Conservation (phyloP, 2,888 invertebrate species). For the Lutraria lutraria region DNA sequence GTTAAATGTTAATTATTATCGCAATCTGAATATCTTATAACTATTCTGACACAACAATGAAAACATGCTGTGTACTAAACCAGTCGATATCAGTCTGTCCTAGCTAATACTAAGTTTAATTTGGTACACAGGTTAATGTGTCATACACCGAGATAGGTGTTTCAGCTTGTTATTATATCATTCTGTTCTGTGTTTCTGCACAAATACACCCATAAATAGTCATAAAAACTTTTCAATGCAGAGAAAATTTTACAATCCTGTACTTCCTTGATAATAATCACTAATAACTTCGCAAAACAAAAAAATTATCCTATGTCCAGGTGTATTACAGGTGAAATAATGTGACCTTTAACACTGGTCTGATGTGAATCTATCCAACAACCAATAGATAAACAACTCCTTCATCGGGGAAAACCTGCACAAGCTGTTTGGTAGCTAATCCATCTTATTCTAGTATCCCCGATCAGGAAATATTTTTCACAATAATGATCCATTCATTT, state of each 20-base stretch:
- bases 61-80: neutral
- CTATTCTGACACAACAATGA: neutral
- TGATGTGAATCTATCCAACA: neutral
- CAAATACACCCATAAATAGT: neutral
- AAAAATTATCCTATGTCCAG: neutral
- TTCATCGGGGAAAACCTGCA: neutral
- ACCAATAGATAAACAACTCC: neutral
- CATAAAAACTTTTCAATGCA: neutral
- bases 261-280: neutral
- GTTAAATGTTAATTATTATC: neutral
- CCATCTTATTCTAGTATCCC: neutral
- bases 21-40: neutral
- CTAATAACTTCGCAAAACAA: neutral
- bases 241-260: neutral
- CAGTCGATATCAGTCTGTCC: neutral
- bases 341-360: neutral
- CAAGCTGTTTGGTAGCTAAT: conserved; percentile 12
- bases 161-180: neutral
- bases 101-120: neutral
- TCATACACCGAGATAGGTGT: neutral
- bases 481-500: neutral
- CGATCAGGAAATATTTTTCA: conserved; percentile 13
- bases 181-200: neutral
- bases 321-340: conserved; percentile 32
- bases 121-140: conserved; percentile 4